Evolutionary conservation across 2,113 vertebrate genomes (phyloP).

Genomic region (Solea solea): DNA sequence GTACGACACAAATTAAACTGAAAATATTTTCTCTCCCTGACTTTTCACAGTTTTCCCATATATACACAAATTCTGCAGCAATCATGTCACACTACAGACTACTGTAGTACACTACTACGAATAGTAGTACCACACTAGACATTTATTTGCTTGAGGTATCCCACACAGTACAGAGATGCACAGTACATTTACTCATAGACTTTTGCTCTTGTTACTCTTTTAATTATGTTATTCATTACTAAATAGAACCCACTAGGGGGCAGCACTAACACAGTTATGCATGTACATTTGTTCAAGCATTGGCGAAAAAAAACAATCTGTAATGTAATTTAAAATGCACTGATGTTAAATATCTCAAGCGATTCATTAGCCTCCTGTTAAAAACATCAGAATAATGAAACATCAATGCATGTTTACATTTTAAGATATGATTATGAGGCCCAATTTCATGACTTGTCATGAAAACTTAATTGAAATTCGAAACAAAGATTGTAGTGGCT

Average conservation of each 20-base stretch:
- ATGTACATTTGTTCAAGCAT: neutral
- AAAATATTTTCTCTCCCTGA: neutral
- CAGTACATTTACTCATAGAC: no score
- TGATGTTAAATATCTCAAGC: neutral
- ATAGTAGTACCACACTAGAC: no score
- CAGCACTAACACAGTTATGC: constrained; percentile 47
- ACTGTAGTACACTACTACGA: no score
- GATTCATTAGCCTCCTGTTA: neutral
- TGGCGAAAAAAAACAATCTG: neutral
- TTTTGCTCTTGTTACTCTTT: neutral
- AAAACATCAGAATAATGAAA: neutral
- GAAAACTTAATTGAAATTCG: no score
- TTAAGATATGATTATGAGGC: no score
- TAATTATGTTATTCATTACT: neutral
- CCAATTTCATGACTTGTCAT: neutral
- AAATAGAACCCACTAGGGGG: constrained; percentile 53
- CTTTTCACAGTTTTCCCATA: no score
- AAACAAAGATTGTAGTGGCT: no score
- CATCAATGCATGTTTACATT: neutral
- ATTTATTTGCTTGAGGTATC: no score
- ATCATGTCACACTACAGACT: no score
- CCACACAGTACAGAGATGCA: no score
- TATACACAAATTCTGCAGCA: no score
- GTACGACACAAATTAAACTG: neutral
- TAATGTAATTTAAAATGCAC: constrained; percentile 3